These are phyloP conservation scores for Stegana nigrithorax DNA, from an alignment of 2,888 invertebrate genomes.

Conservation along the genomic window DNA sequence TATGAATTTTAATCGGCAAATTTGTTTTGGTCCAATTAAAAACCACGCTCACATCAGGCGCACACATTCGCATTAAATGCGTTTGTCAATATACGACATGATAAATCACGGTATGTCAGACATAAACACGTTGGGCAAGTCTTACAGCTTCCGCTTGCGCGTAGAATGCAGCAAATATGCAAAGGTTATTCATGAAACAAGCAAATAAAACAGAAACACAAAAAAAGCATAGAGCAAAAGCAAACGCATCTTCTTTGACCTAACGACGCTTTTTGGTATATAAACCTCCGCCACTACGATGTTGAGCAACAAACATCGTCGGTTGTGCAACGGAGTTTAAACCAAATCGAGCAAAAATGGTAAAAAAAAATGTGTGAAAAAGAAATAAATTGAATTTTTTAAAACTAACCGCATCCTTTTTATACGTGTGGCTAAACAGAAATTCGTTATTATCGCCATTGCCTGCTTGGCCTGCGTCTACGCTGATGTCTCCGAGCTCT, in stretches of 20 bases:
- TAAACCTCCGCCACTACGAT: conserved; percentile 41
- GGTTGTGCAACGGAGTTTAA: conserved; percentile 28
- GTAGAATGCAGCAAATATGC: too few species aligned
- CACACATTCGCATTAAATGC: too few species aligned
- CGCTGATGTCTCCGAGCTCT: conserved; percentile 39
- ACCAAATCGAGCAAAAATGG: conserved; percentile 42
- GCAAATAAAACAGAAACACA: too few species aligned
- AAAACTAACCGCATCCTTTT: not conserved
- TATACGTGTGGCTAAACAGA: conserved; percentile 30
- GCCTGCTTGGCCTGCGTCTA: conserved; percentile 49
- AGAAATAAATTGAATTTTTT: too few species aligned
- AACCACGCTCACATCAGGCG: too few species aligned
- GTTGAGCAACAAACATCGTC: conserved; percentile 47
- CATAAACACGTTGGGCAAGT: conserved; percentile 51
- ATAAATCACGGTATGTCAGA: too few species aligned
- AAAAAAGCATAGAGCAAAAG: too few species aligned
- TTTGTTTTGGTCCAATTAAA: too few species aligned
- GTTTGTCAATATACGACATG: too few species aligned
- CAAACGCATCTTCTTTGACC: too few species aligned
- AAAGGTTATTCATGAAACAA: too few species aligned
- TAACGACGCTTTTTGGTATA: conserved; percentile 39
- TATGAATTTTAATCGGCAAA: too few species aligned
- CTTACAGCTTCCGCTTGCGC: conserved; percentile 32
- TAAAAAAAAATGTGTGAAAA: conserved; percentile 26
- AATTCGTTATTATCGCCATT: conserved; percentile 46